These are phyloP conservation scores for Liodrosophila aerea DNA, from an alignment of 2,888 invertebrate genomes.

Conservation along the genomic window DNA sequence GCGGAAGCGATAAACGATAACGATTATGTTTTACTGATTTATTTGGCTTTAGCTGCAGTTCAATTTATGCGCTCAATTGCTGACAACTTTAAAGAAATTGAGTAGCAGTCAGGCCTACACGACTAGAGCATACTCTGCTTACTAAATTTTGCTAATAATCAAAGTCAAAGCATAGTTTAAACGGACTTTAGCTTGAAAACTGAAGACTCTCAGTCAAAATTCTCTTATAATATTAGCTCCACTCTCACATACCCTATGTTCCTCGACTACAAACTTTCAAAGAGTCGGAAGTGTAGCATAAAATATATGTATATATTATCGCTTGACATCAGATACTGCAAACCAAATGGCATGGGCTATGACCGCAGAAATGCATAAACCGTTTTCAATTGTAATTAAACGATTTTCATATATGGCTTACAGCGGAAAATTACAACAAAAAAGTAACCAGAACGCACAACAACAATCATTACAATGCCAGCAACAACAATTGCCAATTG, in stretches of 20 bases:
- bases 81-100: slow-evolving; percentile 49
- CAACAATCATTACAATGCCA: slow-evolving; percentile 18
- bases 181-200: slow-evolving; percentile 23
- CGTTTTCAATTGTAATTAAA: slow-evolving; percentile 70
- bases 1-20: slow-evolving; percentile 18
- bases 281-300: too few relatives aligned
- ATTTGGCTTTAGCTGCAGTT: slow-evolving; percentile 40
- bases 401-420: slow-evolving; percentile 53
- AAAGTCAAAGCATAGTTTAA: too few relatives aligned
- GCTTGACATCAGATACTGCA: slow-evolving; percentile 3
- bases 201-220: too few relatives aligned
- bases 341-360: slow-evolving; percentile 46
- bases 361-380: slow-evolving; percentile 62
- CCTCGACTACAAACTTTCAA: too few relatives aligned
- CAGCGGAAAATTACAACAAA: slow-evolving; percentile 40
- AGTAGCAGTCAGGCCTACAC: slow-evolving; percentile 1
- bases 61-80: slow-evolving; percentile 10
- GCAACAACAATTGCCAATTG: slow-evolving; percentile 11
- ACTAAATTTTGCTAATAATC: too few relatives aligned
- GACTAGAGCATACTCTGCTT: too few relatives aligned
- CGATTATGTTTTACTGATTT: slow-evolving; percentile 43
- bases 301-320: too few relatives aligned
- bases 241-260: too few relatives aligned
- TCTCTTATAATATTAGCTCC: too few relatives aligned
- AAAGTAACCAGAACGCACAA: slow-evolving; percentile 34